Conservation (phyloP, 2,888 invertebrate genomes). For the Hyppa rectilinea region DNA sequence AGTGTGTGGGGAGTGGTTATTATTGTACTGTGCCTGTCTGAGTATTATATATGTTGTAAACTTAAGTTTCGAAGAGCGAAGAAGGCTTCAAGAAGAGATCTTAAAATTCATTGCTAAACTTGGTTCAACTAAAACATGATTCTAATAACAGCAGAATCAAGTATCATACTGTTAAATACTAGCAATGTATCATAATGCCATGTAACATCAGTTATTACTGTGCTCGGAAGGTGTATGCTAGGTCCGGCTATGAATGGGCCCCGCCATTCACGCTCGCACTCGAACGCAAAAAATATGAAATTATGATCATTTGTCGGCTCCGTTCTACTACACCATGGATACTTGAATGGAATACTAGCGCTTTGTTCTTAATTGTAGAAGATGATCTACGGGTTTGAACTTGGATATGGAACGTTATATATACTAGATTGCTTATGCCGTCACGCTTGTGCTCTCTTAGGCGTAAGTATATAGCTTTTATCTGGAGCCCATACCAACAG, state of each 20-base stretch:
- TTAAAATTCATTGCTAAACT: too few species aligned
- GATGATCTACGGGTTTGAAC: slow-evolving; percentile 4
- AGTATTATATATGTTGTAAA: too few species aligned
- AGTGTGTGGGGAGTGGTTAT: not conserved
- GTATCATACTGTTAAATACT: slow-evolving; percentile 2
- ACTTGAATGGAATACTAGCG: slow-evolving; percentile 24
- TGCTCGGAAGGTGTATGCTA: not conserved
- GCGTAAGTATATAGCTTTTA: not conserved
- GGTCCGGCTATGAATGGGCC: slow-evolving; percentile 25
- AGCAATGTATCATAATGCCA: slow-evolving; percentile 30
- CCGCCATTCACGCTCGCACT: slow-evolving; percentile 27
- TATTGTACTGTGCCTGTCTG: not conserved
- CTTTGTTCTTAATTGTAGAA: slow-evolving; percentile 18
- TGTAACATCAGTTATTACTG: not conserved
- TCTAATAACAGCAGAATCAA: slow-evolving; percentile 2
- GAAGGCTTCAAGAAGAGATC: too few species aligned
- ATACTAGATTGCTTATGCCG: too few species aligned
- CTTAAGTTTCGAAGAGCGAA: not conserved
- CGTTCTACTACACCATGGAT: slow-evolving; percentile 25
- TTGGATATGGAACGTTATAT: not conserved
- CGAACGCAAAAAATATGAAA: slow-evolving; percentile 54
- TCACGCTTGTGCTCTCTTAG: slow-evolving; percentile 3
- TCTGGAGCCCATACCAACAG: not conserved
- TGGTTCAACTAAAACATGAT: not conserved
- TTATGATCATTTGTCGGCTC: slow-evolving; percentile 34